Percentiles rank a stretch among this genome's conserved stretches.
Evolutionary conservation across 2,888 invertebrate genomes (phyloP).

Genomic region (Hypena proboscidalis): DNA sequence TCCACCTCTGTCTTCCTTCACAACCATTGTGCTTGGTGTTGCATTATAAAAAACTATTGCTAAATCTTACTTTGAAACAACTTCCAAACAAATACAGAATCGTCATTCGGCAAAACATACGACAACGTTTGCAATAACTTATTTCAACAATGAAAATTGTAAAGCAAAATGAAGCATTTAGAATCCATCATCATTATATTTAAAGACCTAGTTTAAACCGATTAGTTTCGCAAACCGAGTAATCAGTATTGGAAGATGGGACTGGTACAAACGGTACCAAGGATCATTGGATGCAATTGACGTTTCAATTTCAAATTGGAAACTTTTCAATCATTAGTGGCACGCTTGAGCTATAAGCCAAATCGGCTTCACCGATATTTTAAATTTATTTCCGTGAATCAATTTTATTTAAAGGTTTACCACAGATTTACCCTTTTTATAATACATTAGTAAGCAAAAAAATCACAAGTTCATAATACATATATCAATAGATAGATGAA

Average conservation of each 20-base stretch:
- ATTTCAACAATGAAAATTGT: slow-evolving; percentile 2
- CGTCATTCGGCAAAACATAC: slow-evolving; percentile 4
- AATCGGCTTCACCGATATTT: too few species aligned
- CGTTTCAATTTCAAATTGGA: slow-evolving; percentile 42
- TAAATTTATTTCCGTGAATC: too few species aligned
- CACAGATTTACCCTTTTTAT: too few species aligned
- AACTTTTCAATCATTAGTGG: slow-evolving; percentile 31
- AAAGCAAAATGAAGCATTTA: slow-evolving; percentile 1
- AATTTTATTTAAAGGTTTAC: too few species aligned
- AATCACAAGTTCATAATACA: too few species aligned
- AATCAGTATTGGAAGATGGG: slow-evolving; percentile 15
- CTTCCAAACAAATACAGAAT: slow-evolving; percentile 22
- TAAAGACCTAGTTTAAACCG: slow-evolving; percentile 11
- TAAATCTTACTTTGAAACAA: slow-evolving; percentile 36
- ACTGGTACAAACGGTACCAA: slow-evolving; percentile 7
- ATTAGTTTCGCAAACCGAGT: slow-evolving; percentile 23
- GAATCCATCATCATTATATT: slow-evolving; percentile 6
- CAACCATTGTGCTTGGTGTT: slow-evolving; percentile 59
- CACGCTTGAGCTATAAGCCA: slow-evolving; percentile 38
- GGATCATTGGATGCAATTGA: slow-evolving; percentile 28
- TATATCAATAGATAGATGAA: too few species aligned
- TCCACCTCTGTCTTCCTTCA: slow-evolving; percentile 60
- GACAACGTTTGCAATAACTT: slow-evolving; percentile 2
- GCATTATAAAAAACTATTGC: slow-evolving; percentile 54
- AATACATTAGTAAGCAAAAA: too few species aligned